These are phyloP conservation scores for Nudaria mundana DNA, from an alignment of 2,888 invertebrate genomes.

Conservation along the genomic window DNA sequence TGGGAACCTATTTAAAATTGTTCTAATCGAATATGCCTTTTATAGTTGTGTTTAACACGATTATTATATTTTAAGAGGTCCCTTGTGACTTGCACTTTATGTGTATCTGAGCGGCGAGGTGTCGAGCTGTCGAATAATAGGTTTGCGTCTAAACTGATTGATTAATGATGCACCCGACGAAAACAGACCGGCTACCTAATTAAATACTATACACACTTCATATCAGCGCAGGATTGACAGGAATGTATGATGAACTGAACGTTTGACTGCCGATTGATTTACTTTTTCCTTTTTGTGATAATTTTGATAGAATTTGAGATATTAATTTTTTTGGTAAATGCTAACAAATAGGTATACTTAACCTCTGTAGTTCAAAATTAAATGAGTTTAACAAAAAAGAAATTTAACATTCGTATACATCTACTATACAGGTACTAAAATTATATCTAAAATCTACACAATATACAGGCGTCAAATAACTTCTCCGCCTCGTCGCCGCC, in stretches of 20 bases:
- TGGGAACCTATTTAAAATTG: constrained; percentile 73
- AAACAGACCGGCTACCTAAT: constrained; percentile 73
- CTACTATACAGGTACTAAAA: too few relatives aligned
- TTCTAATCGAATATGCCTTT: constrained; percentile 77
- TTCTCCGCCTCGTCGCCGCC: too few relatives aligned
- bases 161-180: constrained; percentile 74
- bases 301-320: background rate
- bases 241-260: constrained; percentile 42
- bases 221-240: constrained; percentile 40
- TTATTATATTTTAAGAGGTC: constrained; percentile 79
- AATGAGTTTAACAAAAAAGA: too few relatives aligned
- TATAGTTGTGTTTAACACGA: constrained; percentile 78
- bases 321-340: background rate
- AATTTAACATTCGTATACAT: too few relatives aligned
- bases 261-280: constrained; percentile 36
- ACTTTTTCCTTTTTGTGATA: constrained; percentile 10
- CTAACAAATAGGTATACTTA: background rate
- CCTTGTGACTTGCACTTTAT: constrained; percentile 75
- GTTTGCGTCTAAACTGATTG: constrained; percentile 64
- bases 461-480: too few relatives aligned
- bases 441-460: too few relatives aligned
- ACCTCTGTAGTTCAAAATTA: background rate
- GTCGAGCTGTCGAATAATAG: constrained; percentile 74
- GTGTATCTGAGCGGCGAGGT: constrained; percentile 55
- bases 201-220: constrained; percentile 51